These are phyloP conservation scores for Propithecus coquereli DNA, from an alignment of 2,113 vertebrate species.

Conservation along the genomic window DNA sequence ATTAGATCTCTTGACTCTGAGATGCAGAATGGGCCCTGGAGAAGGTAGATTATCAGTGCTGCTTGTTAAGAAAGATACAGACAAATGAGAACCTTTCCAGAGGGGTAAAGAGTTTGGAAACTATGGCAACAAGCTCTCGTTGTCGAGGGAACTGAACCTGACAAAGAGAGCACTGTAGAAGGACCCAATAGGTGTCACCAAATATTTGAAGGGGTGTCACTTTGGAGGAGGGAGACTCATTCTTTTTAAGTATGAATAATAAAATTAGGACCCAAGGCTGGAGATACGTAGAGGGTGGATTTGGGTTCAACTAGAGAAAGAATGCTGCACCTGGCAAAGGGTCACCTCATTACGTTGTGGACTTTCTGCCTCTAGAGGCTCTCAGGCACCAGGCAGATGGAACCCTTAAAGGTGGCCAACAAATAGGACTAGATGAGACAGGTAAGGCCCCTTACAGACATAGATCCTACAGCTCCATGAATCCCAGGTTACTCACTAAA, in stretches of 20 bases:
- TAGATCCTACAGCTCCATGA: background rate
- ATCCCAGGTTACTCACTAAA: background rate
- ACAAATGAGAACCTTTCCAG: slow-evolving; percentile 44
- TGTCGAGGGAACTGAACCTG: background rate
- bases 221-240: background rate
- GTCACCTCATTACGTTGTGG: background rate
- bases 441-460: background rate
- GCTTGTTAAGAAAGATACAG: slow-evolving; percentile 58
- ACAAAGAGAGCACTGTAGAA: background rate
- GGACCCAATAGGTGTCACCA: background rate
- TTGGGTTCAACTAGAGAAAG: background rate
- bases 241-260: background rate
- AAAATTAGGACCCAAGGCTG: background rate
- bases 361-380: background rate
- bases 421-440: background rate
- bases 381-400: background rate
- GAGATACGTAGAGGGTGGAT: background rate
- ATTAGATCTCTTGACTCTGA: slow-evolving; percentile 50
- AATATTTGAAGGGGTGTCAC: background rate
- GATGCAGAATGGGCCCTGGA: slow-evolving; percentile 32
- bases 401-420: background rate
- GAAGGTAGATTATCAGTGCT: slow-evolving; percentile 38
- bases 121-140: background rate
- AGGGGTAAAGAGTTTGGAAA: background rate
- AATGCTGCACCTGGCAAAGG: background rate